Evolutionary conservation across 2,888 invertebrate genomes (phyloP).

Genomic region (Pandemis heparana): DNA sequence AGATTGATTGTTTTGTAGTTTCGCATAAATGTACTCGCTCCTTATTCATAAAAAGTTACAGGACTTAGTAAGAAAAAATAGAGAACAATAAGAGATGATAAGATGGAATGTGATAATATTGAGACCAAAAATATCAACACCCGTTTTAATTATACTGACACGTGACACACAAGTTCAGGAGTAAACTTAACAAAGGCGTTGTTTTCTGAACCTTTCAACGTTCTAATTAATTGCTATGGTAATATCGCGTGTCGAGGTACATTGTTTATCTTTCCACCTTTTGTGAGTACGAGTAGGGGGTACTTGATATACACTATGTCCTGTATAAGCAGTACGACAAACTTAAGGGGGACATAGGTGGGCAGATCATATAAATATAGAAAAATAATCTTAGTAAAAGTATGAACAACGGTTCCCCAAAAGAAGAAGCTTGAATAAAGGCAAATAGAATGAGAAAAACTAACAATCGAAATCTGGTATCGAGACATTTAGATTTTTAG

Average conservation of each 20-base stretch:
- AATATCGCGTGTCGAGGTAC: constrained; percentile 5
- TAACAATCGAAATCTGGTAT: too few relatives aligned
- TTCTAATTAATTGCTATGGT: constrained; percentile 9
- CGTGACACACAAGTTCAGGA: not conserved
- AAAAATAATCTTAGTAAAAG: too few relatives aligned
- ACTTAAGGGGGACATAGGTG: too few relatives aligned
- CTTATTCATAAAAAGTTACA: not conserved
- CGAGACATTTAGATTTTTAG: too few relatives aligned
- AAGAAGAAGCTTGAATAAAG: too few relatives aligned
- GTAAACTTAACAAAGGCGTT: not conserved
- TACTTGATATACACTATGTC: not conserved
- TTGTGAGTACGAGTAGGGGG: not conserved
- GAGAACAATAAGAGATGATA: too few relatives aligned
- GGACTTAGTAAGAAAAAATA: too few relatives aligned
- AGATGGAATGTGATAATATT: too few relatives aligned
- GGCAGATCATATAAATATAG: too few relatives aligned
- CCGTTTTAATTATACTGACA: not conserved
- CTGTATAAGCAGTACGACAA: too few relatives aligned
- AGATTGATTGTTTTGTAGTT: not conserved
- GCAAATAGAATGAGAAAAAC: too few relatives aligned
- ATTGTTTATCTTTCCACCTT: constrained; percentile 9
- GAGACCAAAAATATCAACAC: not conserved
- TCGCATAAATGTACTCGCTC: not conserved
- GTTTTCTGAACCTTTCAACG: constrained; percentile 4
- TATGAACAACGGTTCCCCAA: too few relatives aligned